Conservation (phyloP, 2,113 vertebrate species). For the Sardina pilchardus region DNA sequence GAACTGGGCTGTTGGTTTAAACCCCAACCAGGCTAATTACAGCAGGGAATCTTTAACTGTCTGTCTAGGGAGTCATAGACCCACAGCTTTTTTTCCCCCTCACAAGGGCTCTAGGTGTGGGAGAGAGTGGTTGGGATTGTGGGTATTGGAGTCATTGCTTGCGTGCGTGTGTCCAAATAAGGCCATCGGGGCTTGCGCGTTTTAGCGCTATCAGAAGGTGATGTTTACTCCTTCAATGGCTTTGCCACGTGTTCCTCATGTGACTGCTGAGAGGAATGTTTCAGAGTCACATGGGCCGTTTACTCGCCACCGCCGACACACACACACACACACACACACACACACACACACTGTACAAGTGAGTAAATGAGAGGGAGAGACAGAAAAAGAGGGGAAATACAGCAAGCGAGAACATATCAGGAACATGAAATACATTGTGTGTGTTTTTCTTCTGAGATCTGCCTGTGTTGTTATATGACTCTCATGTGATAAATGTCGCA, state of each 20-base stretch:
- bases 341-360: not conserved
- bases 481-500: not conserved
- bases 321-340: constrained; percentile 21
- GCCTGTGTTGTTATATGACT: not conserved
- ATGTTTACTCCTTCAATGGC: not conserved
- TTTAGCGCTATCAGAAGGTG: not conserved
- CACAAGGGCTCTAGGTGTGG: not conserved
- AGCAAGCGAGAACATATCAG: not conserved
- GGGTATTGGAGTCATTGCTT: constrained; percentile 27
- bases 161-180: not conserved
- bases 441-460: not conserved
- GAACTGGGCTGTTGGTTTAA: not conserved
- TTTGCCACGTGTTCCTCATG: constrained; percentile 13
- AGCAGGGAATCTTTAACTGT: not conserved
- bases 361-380: not conserved
- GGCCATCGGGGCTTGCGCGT: not conserved
- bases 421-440: not conserved
- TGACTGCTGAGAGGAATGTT: constrained; percentile 17
- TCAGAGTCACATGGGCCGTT: constrained; percentile 11
- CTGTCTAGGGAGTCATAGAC: not conserved
- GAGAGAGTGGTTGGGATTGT: not conserved
- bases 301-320: not conserved
- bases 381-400: not conserved
- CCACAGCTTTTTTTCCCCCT: not conserved
- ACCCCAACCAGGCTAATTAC: not conserved